Evolutionary conservation across 2,113 vertebrate genomes (phyloP), one percentile per base, ranked within the genome.

Genomic region (Loxodonta africana): DNA sequence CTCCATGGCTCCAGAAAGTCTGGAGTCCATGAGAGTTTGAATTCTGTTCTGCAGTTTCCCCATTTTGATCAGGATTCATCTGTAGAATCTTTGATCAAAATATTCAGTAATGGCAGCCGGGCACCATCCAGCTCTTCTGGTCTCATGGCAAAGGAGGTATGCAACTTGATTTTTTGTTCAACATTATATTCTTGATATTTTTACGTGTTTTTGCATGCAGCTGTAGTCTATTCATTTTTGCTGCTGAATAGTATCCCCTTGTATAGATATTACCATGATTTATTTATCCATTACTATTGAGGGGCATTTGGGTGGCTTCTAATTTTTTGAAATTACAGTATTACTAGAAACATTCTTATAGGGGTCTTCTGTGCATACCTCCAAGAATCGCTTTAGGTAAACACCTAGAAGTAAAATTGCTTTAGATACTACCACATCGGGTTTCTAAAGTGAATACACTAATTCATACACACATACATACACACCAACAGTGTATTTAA

Each of bases 401-500:
- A 91, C 14, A 65, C 74, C 21, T 60, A 63, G 20, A 76, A 48
- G 67, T 82, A n/a, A 96, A 88, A 73, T 83, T 94, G 21, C 62
- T 88, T 91, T 57, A 62, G 25, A 33, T 53, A 88, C 88, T 80
- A 30, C 14, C 48, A 48, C 41, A 33, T 17, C 63, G 41, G 44
- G 65, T 92, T 82, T 82, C 48, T 25, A 77, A 25, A 60, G 25
- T 25, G 6, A 77, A 69, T 84, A 62, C 14, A 69, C 60, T 37
- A 53, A 60, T 83, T 33, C 74, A 37, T 8, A 5, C 11, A 20
- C 37, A 46, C 60, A 83, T 18, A 73, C 51, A 73, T 44, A 44
- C 21, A 62, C 11, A 14, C 25, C 15, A 15, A 63, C 33, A 62
- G 57, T 76, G 4, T 73, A 6, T 48, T 0, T 46, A 21, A 37